Evolutionary conservation across 2,797 vertebrate genomes (phyloP).

Genomic region (Cirrhinus mrigala): DNA sequence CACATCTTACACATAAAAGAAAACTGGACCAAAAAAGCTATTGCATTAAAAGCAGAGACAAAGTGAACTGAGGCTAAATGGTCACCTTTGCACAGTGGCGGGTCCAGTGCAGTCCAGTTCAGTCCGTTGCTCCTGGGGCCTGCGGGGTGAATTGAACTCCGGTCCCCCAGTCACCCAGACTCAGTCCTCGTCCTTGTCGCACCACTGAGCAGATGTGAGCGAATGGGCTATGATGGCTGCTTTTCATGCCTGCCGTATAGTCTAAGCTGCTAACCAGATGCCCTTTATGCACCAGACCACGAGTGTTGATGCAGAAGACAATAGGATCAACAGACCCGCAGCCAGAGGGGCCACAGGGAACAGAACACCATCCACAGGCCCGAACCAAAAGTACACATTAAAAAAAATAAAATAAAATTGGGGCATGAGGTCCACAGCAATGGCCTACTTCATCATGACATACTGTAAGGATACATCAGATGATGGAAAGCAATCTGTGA

Average conservation of each 20-base stretch:
- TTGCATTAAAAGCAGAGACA: constrained; percentile 58
- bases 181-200: constrained; percentile 93
- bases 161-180: constrained; percentile 88
- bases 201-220: constrained; percentile 97
- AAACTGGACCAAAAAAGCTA: background rate
- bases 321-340: constrained; percentile 84
- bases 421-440: background rate
- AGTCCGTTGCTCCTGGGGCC: constrained; percentile 85
- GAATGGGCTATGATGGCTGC: constrained; percentile 95
- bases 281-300: constrained; percentile 94
- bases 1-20: background rate
- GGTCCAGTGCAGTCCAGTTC: constrained; percentile 84
- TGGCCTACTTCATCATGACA: background rate
- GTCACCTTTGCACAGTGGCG: constrained; percentile 90
- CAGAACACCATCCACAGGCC: constrained; percentile 43
- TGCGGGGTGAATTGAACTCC: constrained; percentile 87
- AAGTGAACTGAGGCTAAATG: constrained; percentile 76
- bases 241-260: constrained; percentile 80
- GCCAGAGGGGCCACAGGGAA: constrained; percentile 55
- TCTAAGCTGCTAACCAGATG: constrained; percentile 93
- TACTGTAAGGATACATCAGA: background rate
- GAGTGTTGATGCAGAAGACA: constrained; percentile 88
- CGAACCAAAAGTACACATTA: constrained; percentile 24
- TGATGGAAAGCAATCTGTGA: background rate
- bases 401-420: constrained; percentile 28